Percentiles rank a stretch among this genome's conserved stretches.
These are phyloP conservation scores for Reinhardtius hippoglossoides DNA, from an alignment of 2,113 vertebrate genomes.

Conservation along the genomic window DNA sequence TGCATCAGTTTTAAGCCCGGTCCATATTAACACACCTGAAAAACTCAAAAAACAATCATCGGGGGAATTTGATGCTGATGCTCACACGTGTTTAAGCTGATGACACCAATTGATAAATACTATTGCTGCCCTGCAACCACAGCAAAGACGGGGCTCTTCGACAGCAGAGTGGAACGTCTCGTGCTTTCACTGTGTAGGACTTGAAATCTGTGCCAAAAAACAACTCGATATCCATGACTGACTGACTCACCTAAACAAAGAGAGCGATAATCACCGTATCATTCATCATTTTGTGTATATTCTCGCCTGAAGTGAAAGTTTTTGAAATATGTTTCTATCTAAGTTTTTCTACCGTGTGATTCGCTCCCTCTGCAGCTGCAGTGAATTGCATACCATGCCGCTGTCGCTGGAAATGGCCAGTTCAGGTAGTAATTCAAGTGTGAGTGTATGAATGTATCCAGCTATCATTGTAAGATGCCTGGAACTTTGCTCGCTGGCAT, in stretches of 20 bases:
- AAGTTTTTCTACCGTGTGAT: background rate
- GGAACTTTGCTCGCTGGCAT: slow-evolving; percentile 8
- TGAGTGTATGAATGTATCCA: slow-evolving; percentile 16
- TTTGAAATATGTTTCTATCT: background rate
- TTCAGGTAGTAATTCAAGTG: slow-evolving; percentile 27
- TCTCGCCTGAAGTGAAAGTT: background rate
- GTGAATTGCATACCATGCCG: slow-evolving; percentile 19
- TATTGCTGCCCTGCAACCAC: background rate
- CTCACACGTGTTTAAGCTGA: background rate
- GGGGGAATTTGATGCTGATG: background rate
- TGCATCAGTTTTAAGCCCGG: no score
- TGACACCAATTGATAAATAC: background rate
- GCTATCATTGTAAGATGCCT: slow-evolving; percentile 11
- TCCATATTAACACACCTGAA: no score
- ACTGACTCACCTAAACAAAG: background rate
- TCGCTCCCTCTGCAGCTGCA: background rate
- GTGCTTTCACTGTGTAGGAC: background rate
- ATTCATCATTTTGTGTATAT: slow-evolving; percentile 1
- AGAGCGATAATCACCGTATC: background rate
- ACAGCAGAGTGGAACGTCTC: background rate
- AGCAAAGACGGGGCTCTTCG: background rate
- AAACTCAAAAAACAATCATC: no score
- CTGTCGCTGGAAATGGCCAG: slow-evolving; percentile 30
- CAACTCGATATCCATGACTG: background rate
- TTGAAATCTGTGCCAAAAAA: background rate